A percentile compares a stretch with the other conserved stretches of the same genome.
Conservation (phyloP, 2,888 invertebrate genomes). For the Phyto melanocephala region DNA sequence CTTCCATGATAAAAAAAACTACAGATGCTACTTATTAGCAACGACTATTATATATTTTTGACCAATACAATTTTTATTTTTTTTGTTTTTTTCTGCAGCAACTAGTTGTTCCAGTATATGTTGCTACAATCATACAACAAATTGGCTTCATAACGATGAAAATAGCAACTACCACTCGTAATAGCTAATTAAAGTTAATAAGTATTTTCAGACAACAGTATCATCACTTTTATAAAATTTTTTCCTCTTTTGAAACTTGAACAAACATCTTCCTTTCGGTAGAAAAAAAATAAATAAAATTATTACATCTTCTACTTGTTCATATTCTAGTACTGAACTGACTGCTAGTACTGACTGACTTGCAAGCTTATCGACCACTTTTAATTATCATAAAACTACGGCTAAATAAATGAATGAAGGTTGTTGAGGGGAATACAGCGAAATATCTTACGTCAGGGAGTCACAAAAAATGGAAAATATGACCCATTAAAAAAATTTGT, state of each 20-base stretch:
- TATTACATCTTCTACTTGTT: background rate
- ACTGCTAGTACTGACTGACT: background rate
- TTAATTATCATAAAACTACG: slow-evolving; percentile 46
- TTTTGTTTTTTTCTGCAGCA: background rate
- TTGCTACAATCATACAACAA: slow-evolving; percentile 34
- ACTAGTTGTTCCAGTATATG: background rate
- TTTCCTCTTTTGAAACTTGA: slow-evolving; percentile 7
- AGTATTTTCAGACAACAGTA: slow-evolving; percentile 62
- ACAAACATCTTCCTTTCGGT: slow-evolving; percentile 7
- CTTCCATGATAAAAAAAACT: slow-evolving; percentile 40
- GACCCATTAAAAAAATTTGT: no score
- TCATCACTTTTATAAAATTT: slow-evolving; percentile 59
- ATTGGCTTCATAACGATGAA: slow-evolving; percentile 22
- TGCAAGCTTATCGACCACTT: slow-evolving; percentile 40
- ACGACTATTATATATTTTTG: slow-evolving; percentile 46
- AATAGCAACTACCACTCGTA: slow-evolving; percentile 48
- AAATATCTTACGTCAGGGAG: background rate
- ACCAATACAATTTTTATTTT: slow-evolving; percentile 27
- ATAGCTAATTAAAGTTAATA: slow-evolving; percentile 64
- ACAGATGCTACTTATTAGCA: slow-evolving; percentile 49
- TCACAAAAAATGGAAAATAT: background rate
- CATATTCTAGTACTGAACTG: background rate
- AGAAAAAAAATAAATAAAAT: background rate
- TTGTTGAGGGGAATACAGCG: background rate
- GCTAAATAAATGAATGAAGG: slow-evolving; percentile 9